A percentile compares a stretch with the other conserved stretches of the same genome.
Evolutionary conservation across 1,140 invertebrate genomes (phyloP).

Genomic region (Zaprionus gabonicus): DNA sequence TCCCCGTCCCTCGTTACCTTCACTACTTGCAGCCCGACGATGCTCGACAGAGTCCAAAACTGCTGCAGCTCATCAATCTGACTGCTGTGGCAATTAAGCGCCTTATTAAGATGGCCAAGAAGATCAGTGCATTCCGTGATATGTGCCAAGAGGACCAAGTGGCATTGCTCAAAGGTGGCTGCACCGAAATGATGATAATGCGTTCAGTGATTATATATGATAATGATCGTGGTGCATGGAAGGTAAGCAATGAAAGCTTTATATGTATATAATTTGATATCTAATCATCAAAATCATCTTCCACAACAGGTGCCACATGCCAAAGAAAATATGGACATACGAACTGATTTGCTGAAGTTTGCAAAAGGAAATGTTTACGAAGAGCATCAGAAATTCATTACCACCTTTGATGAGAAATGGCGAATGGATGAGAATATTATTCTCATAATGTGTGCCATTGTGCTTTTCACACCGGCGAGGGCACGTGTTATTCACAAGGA

Average conservation of each 20-base stretch:
- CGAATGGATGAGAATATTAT: slow-evolving; percentile 94
- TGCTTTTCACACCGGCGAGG: slow-evolving; percentile 93
- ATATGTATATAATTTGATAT: background rate
- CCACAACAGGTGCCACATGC: slow-evolving; percentile 89
- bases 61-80: slow-evolving; percentile 94
- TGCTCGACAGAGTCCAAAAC: slow-evolving; percentile 88
- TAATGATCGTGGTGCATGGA: slow-evolving; percentile 93
- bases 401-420: slow-evolving; percentile 92
- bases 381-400: slow-evolving; percentile 92
- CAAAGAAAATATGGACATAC: slow-evolving; percentile 90
- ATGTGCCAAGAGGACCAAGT: slow-evolving; percentile 97
- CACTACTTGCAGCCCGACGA: slow-evolving; percentile 85
- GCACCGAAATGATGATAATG: slow-evolving; percentile 93
- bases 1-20: slow-evolving; percentile 23
- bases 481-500: slow-evolving; percentile 92
- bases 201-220: slow-evolving; percentile 95
- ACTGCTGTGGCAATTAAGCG: slow-evolving; percentile 95
- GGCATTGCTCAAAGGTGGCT: slow-evolving; percentile 92
- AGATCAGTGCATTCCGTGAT: slow-evolving; percentile 94
- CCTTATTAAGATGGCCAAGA: slow-evolving; percentile 96
- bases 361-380: slow-evolving; percentile 94
- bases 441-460: slow-evolving; percentile 94
- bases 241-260: slow-evolving; percentile 85
- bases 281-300: slow-evolving; percentile 5
- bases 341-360: slow-evolving; percentile 93